A percentile compares a stretch with the other conserved stretches of the same genome.
Conservation (phyloP, 2,888 invertebrate genomes). For the Vanessa cardui region DNA sequence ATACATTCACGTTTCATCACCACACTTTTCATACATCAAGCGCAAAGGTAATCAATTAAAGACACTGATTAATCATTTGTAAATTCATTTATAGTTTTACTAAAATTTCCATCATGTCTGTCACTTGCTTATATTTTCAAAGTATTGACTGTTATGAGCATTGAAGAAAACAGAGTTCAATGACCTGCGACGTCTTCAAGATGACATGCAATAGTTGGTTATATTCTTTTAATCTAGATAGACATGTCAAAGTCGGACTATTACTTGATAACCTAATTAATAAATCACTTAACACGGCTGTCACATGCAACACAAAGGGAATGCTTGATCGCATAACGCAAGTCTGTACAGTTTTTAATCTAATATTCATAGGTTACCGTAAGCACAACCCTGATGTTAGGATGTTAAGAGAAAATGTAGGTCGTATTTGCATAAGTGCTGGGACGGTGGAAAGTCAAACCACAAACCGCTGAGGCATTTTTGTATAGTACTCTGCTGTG, state of each 20-base stretch:
- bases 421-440: conserved; percentile 51
- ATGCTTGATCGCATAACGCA: conserved; percentile 58
- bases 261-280: conserved; percentile 33
- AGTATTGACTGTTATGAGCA: too few relatives aligned
- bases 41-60: too few relatives aligned
- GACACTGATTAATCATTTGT: too few relatives aligned
- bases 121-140: too few relatives aligned
- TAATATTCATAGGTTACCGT: conserved; percentile 57
- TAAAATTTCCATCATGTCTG: too few relatives aligned
- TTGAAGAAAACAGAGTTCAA: too few relatives aligned
- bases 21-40: too few relatives aligned
- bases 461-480: conserved; percentile 35
- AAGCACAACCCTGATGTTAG: conserved; percentile 49
- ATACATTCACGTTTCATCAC: too few relatives aligned
- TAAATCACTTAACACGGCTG: conserved; percentile 33
- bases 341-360: conserved; percentile 54
- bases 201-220: too few relatives aligned
- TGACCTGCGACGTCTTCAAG: too few relatives aligned
- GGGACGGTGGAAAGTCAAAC: conserved; percentile 34
- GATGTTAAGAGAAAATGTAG: conserved; percentile 49
- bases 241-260: conserved; percentile 14
- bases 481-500: conserved; percentile 32
- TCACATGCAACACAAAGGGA: conserved; percentile 57
- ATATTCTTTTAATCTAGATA: background rate
- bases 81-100: too few relatives aligned